phyloP scores from a whole-genome alignment of 2,888 invertebrate genomes.

The Drosophila tanythrix region DNA sequence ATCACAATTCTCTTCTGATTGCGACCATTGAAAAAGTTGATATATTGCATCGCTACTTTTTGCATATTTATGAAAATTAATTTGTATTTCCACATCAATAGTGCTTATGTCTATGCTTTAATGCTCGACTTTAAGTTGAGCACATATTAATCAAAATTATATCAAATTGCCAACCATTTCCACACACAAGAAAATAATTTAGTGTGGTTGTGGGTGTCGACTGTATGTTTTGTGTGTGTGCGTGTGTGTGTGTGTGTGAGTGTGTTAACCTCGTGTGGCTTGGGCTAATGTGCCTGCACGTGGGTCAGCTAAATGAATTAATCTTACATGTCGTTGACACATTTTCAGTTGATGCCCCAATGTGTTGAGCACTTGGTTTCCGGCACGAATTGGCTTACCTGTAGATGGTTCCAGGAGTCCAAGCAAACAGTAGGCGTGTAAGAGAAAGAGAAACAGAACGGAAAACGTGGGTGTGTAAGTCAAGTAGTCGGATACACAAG shows the following conservation, averaged over 20 bases:
- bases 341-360: slow-evolving; percentile 64
- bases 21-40: slow-evolving; percentile 2
- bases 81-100: neutral
- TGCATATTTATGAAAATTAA: neutral
- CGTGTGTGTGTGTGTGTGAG: slow-evolving; percentile 23
- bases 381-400: slow-evolving; percentile 78
- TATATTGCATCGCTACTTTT: neutral
- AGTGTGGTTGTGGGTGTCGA: neutral
- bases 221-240: neutral
- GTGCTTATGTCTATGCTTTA: neutral
- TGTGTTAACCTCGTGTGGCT: slow-evolving; percentile 10
- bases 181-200: neutral
- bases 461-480: slow-evolving; percentile 53
- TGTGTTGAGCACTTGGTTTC: slow-evolving; percentile 63
- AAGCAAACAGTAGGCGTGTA: slow-evolving; percentile 28
- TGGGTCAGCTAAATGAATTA: slow-evolving; percentile 64
- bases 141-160: neutral
- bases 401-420: slow-evolving; percentile 36
- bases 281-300: slow-evolving; percentile 24
- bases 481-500: slow-evolving; percentile 28
- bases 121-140: neutral
- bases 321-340: slow-evolving; percentile 84
- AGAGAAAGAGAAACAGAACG: slow-evolving; percentile 56
- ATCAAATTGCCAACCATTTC: neutral
- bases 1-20: slow-evolving; percentile 1